These are phyloP conservation scores for Carcinoscorpius rotundicauda DNA, from an alignment of 1,140 invertebrate species.

Conservation along the genomic window DNA sequence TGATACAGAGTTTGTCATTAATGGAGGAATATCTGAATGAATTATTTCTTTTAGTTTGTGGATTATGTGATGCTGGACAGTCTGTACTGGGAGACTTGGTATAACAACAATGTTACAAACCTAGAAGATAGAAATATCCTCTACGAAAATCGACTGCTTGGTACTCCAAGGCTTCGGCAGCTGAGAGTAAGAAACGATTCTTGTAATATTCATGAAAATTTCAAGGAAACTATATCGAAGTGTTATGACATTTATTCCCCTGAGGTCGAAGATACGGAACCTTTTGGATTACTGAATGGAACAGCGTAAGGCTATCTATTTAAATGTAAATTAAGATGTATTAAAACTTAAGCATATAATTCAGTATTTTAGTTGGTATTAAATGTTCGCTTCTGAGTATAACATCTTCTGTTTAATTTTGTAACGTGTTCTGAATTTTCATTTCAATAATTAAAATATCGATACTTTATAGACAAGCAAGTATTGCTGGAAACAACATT, in stretches of 20 bases:
- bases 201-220: constrained; percentile 45
- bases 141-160: constrained; percentile 30
- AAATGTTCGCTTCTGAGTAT: too few relatives aligned
- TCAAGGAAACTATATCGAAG: constrained; percentile 40
- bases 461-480: too few relatives aligned
- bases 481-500: too few relatives aligned
- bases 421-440: too few relatives aligned
- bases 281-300: background rate
- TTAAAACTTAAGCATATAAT: too few relatives aligned
- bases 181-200: constrained; percentile 44
- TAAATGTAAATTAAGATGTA: too few relatives aligned
- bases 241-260: constrained; percentile 39
- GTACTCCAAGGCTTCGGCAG: constrained; percentile 47
- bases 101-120: constrained; percentile 31
- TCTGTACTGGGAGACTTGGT: constrained; percentile 50
- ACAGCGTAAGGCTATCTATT: constrained; percentile 16
- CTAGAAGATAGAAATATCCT: constrained; percentile 32
- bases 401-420: too few relatives aligned
- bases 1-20: too few relatives aligned
- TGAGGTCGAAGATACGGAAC: background rate
- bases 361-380: too few relatives aligned
- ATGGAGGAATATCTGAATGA: too few relatives aligned
- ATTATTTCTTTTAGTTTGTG: constrained; percentile 37
- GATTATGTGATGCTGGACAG: constrained; percentile 41
- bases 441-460: too few relatives aligned